These are phyloP conservation scores for Panagrolaimus sp. DNA, from an alignment of 1,140 invertebrate species.

Conservation along the genomic window DNA sequence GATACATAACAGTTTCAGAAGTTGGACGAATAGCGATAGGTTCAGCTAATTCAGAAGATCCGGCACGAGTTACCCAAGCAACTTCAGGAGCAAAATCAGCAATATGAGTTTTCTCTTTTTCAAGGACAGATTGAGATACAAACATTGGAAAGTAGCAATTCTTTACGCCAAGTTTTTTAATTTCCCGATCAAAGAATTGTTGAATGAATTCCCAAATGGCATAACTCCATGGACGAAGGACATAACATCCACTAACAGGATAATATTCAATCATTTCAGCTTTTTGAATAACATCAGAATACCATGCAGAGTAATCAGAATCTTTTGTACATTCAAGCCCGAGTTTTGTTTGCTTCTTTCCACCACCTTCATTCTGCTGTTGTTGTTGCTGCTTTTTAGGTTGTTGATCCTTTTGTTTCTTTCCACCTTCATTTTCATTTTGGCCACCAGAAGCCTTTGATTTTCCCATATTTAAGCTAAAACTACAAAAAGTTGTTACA, in stretches of 20 bases:
- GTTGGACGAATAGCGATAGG: constrained; percentile 97
- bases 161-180: constrained; percentile 85
- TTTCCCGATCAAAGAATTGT: constrained; percentile 79
- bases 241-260: constrained; percentile 97
- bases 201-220: constrained; percentile 91
- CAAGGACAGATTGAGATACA: constrained; percentile 79
- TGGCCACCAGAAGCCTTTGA: no score
- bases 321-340: constrained; percentile 86
- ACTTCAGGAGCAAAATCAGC: constrained; percentile 97
- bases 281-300: constrained; percentile 94
- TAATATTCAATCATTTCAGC: constrained; percentile 98
- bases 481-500: no score
- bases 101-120: constrained; percentile 92
- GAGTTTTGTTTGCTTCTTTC: constrained; percentile 68
- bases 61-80: constrained; percentile 96
- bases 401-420: no score
- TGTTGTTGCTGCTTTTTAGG: no score
- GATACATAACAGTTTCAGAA: constrained; percentile 99
- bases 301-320: constrained; percentile 93
- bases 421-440: no score
- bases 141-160: constrained; percentile 99
- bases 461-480: no score
- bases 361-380: no score
- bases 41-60: constrained; percentile 83
- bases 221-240: constrained; percentile 90